A percentile compares a stretch with the other conserved stretches of the same genome.
Evolutionary conservation across 2,113 vertebrate species (phyloP).

Genomic region (Ramphastos sulfuratus): DNA sequence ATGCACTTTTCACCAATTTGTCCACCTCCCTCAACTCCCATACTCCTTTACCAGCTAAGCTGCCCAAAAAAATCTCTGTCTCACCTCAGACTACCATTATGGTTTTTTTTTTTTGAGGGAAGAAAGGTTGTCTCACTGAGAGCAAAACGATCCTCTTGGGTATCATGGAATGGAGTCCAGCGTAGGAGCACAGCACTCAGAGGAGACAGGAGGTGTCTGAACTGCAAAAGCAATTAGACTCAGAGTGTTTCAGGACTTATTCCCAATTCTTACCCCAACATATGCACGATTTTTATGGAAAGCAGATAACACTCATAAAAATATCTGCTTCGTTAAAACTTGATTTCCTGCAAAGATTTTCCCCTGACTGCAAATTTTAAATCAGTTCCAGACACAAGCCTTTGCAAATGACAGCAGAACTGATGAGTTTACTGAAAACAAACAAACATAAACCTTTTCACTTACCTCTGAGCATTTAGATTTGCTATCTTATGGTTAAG

Average conservation of each 20-base stretch:
- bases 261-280: background rate
- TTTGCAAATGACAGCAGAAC: background rate
- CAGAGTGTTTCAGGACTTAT: background rate
- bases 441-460: background rate
- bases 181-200: background rate
- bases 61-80: background rate
- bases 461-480: background rate
- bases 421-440: background rate
- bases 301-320: conserved; percentile 40
- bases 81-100: background rate
- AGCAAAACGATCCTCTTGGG: background rate
- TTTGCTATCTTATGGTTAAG: background rate
- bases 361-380: background rate
- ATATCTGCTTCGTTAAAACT: conserved; percentile 18
- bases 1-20: background rate
- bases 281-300: conserved; percentile 6
- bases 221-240: background rate
- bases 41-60: background rate
- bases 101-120: background rate
- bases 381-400: background rate
- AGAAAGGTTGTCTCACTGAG: background rate
- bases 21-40: background rate
- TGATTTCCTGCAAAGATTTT: conserved; percentile 19
- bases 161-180: background rate
- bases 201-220: background rate